These are phyloP conservation scores for Brenthis ino DNA, from an alignment of 2,888 invertebrate species.

Conservation along the genomic window DNA sequence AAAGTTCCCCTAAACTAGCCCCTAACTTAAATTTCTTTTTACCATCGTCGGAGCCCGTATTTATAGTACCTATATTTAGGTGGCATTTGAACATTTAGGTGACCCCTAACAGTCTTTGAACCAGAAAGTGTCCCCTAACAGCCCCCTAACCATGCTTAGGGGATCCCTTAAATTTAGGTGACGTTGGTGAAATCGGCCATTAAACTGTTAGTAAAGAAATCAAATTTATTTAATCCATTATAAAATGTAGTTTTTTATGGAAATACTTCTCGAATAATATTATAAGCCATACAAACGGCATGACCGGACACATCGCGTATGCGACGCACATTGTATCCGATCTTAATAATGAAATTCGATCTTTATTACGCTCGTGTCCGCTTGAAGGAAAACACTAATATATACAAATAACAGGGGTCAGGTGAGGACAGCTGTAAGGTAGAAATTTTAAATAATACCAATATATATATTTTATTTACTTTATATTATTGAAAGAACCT, in stretches of 20 bases:
- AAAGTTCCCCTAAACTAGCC: too few relatives aligned
- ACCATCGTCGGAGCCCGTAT: too few relatives aligned
- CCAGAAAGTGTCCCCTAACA: too few relatives aligned
- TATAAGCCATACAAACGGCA: conserved; percentile 5
- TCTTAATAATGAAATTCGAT: conserved; percentile 15
- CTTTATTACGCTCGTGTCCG: conserved; percentile 14
- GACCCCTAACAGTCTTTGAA: too few relatives aligned
- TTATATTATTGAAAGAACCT: background rate
- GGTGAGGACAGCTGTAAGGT: background rate
- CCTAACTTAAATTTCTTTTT: too few relatives aligned
- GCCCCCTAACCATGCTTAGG: too few relatives aligned
- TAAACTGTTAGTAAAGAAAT: too few relatives aligned
- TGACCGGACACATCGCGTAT: conserved; percentile 1
- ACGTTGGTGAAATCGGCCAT: too few relatives aligned
- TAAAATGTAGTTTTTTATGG: background rate
- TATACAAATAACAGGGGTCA: conserved; percentile 19
- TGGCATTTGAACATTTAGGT: too few relatives aligned
- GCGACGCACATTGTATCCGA: conserved; percentile 6
- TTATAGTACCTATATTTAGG: too few relatives aligned
- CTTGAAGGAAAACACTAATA: conserved; percentile 11
- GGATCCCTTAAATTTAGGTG: too few relatives aligned
- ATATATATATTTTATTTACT: background rate
- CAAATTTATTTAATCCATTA: background rate
- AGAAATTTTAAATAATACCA: background rate
- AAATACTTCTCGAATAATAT: background rate